Base-by-base conservation (phyloP, 1,140 invertebrate genomes). In the Drosophila pruinosa region DNA sequence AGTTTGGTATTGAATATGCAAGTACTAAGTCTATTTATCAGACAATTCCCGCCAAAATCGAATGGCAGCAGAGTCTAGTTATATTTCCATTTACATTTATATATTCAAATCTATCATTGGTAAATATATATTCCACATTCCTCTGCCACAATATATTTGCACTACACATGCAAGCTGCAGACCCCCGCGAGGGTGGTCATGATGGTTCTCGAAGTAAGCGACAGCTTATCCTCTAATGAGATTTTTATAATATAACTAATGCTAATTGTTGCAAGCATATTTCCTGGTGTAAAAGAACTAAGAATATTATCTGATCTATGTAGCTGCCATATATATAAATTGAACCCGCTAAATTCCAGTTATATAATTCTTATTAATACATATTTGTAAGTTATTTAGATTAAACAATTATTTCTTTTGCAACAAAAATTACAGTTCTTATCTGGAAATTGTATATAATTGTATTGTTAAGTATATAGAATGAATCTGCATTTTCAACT, bases 41-140 rank as follows among this genome's bases (percentile, higher is more conserved):
- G 47, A 0, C 38, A 50, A 45, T 71, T 65, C 68, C 68, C 68
- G 68, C 68, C 68, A 71, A 71, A 71, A 65, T 47, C 12, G 17
- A 36, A 17, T 26, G 47, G 28, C 38, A 36, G n/a, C 10, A 36
- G 36, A 41, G 43, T 26, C 43, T n/a, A 26, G 43, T 47, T 47
- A 21, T 47, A 47, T 26, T 14, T 24, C 21, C 28, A 17, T 50
- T 17, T 28, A 50, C 21, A 53, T 61, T 8, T 28, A 53, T 50
- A 59, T 38, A 26, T 41, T 36, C 7, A 15, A 22, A 38, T n/a
- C 0, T 50, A n/a, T 36, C 5, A 21, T 24, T 12, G n/a, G 26
- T 19, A 31, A 38, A 12, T 70, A 19, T 38, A 53, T 41, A 31
- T 34, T 22, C 10, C 8, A 59, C 17, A 31, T 52, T 24, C 52